Evolutionary conservation across 1,140 invertebrate species (phyloP).

Genomic region (Trichogramma pretiosum): DNA sequence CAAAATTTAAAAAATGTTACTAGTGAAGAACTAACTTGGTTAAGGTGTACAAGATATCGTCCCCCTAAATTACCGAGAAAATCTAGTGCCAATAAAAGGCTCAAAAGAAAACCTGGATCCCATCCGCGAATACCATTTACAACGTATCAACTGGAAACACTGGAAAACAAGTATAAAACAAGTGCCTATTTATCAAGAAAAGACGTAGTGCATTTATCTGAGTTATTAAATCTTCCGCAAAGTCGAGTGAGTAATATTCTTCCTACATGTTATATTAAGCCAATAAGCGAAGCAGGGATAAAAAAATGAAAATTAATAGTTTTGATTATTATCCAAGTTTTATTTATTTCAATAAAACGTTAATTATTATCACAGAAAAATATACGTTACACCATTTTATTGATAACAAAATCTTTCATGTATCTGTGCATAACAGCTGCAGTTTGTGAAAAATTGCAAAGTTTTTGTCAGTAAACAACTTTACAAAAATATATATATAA

Average conservation of each 20-base stretch:
- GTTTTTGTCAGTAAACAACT: neutral
- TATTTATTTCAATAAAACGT: slow-evolving; percentile 8
- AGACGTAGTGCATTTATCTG: slow-evolving; percentile 51
- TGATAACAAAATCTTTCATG: neutral
- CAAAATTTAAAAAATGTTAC: no score
- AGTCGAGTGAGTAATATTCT: slow-evolving; percentile 47
- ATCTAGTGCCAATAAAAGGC: slow-evolving; percentile 35
- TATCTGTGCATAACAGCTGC: no score
- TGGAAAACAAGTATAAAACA: slow-evolving; percentile 52
- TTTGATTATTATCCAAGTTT: neutral
- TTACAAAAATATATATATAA: slow-evolving; percentile 7
- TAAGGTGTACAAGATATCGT: slow-evolving; percentile 65
- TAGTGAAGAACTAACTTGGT: slow-evolving; percentile 50
- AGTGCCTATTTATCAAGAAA: slow-evolving; percentile 53
- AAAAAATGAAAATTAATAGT: neutral
- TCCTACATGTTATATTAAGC: no score
- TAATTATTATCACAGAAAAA: slow-evolving; percentile 5
- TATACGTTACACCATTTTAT: slow-evolving; percentile 6
- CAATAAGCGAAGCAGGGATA: neutral
- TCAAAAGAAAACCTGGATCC: slow-evolving; percentile 46
- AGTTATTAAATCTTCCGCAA: slow-evolving; percentile 50
- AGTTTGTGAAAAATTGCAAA: slow-evolving; percentile 7
- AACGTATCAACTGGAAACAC: slow-evolving; percentile 47
- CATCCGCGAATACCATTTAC: slow-evolving; percentile 59
- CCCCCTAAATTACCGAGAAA: slow-evolving; percentile 65